Conservation (phyloP, 2,113 vertebrate genomes). For the Tinamus guttatus region DNA sequence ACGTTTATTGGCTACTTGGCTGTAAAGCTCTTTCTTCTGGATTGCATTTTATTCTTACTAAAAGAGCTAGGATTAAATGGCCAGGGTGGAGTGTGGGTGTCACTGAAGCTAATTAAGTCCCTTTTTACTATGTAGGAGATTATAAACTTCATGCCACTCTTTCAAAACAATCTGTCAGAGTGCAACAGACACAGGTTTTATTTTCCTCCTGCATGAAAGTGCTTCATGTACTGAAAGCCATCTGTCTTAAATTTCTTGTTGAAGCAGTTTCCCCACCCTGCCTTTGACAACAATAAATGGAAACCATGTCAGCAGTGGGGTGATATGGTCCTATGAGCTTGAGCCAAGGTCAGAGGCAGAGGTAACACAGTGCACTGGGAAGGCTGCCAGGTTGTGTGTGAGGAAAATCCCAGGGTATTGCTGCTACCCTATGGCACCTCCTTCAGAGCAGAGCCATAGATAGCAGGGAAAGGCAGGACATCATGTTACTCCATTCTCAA, state of each 20-base stretch:
- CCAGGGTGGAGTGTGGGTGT: not conserved
- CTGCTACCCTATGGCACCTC: not conserved
- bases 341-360: not conserved
- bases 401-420: rapidly evolving
- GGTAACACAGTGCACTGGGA: not conserved
- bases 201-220: slow-evolving; percentile 1
- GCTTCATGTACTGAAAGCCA: slow-evolving; percentile 6
- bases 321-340: not conserved
- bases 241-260: slow-evolving; percentile 1
- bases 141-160: slow-evolving; percentile 11
- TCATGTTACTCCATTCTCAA: not conserved
- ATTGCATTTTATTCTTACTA: not conserved
- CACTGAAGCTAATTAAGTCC: not conserved
- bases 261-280: slow-evolving; percentile 3
- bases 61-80: not conserved
- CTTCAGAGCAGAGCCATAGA: not conserved
- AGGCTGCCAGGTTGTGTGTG: not conserved
- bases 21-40: slow-evolving; percentile 26
- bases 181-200: slow-evolving; percentile 39
- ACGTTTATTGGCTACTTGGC: not conserved
- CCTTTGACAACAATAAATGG: not conserved
- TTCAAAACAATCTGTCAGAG: slow-evolving; percentile 42
- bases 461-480: not conserved
- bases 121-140: not conserved
- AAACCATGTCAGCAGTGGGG: not conserved